Evolutionary conservation across 1,140 invertebrate species (phyloP).

Genomic region (Saxidomus purpurata): DNA sequence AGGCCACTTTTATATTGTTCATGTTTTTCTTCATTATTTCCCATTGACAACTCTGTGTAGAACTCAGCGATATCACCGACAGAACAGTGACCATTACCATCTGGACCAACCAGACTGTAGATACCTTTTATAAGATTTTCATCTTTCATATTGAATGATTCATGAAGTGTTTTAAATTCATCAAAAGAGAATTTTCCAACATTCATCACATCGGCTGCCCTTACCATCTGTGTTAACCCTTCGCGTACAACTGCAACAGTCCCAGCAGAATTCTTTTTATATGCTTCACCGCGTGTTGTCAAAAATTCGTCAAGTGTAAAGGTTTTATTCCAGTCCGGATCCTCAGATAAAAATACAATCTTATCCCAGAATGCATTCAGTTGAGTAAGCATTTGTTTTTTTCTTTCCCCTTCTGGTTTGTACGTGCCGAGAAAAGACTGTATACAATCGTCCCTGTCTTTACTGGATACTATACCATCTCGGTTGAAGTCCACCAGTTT

Average conservation of each 20-base stretch:
- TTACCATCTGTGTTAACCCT: neutral
- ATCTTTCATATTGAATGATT: neutral
- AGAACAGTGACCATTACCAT: neutral
- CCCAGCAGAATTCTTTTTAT: neutral
- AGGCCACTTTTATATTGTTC: neutral
- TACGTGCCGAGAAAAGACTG: neutral
- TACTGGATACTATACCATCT: too few species aligned
- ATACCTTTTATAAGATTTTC: conserved; percentile 12
- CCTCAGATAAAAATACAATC: neutral
- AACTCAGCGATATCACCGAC: neutral
- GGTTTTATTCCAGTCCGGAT: neutral
- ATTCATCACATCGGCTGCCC: neutral
- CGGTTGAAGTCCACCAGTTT: too few species aligned
- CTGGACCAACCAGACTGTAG: conserved; percentile 6
- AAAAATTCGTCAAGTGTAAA: neutral
- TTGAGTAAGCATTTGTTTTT: neutral
- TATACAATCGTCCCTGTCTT: neutral
- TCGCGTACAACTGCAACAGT: neutral
- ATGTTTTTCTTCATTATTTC: conserved; percentile 11
- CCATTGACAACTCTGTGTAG: conserved; percentile 45
- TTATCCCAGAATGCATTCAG: conserved; percentile 12
- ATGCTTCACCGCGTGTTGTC: neutral
- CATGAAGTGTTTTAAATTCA: conserved; percentile 28
- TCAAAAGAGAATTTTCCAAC: neutral
- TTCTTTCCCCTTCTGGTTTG: neutral